phyloP scores from a whole-genome alignment of 2,797 vertebrate species.

The Bradypodion ventrale region DNA sequence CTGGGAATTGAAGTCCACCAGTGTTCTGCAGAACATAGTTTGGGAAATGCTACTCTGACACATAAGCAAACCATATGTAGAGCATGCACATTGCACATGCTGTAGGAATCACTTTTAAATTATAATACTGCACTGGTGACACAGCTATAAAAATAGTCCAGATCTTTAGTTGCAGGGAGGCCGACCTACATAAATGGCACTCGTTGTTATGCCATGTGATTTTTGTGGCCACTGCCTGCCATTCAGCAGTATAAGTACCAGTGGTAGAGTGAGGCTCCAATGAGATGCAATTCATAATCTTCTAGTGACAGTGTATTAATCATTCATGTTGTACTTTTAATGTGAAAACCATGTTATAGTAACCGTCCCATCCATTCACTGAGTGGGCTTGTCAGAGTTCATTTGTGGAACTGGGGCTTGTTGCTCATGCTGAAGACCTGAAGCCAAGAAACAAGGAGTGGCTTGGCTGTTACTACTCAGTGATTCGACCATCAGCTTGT shows the following conservation, averaged over 20 bases:
- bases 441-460: neutral
- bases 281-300: neutral
- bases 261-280: neutral
- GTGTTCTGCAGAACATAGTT: too few relatives aligned
- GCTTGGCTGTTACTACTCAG: neutral
- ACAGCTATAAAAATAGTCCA: neutral
- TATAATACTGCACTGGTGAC: neutral
- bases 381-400: neutral
- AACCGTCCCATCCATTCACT: neutral
- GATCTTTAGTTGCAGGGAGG: neutral
- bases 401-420: neutral
- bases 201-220: neutral
- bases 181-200: too few relatives aligned
- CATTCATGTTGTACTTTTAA: neutral
- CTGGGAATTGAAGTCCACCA: too few relatives aligned
- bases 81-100: neutral
- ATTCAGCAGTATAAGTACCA: neutral
- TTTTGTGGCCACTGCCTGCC: neutral
- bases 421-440: neutral
- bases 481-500: neutral
- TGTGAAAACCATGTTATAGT: neutral
- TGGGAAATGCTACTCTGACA: too few relatives aligned
- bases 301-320: neutral
- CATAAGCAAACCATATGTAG: neutral
- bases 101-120: neutral